Conservation (phyloP, 2,113 vertebrate genomes). For the Lepus europaeus region DNA sequence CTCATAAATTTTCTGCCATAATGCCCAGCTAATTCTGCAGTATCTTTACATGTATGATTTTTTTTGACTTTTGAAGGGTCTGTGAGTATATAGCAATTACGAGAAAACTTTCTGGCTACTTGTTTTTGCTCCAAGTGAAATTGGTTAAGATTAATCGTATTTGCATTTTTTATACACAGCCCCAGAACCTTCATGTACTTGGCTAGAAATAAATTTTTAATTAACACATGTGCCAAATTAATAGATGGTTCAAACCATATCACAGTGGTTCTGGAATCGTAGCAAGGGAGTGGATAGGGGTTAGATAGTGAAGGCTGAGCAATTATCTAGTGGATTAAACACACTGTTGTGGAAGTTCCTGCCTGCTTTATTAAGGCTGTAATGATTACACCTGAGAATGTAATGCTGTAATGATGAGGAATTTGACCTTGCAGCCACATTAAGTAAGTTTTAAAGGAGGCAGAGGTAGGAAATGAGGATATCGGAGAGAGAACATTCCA, state of each 20-base stretch:
- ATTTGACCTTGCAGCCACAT: conserved; percentile 74
- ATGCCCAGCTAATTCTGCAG: conserved; percentile 37
- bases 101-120: background rate
- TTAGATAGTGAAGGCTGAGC: conserved; percentile 5
- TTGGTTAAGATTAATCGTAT: conserved; percentile 47
- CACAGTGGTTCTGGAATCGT: conserved; percentile 43
- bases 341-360: conserved; percentile 45
- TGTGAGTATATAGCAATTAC: background rate
- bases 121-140: conserved; percentile 55
- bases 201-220: conserved; percentile 68
- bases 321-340: conserved; percentile 66
- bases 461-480: conserved; percentile 72
- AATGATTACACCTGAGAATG: conserved; percentile 70
- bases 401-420: conserved; percentile 48
- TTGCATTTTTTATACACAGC: conserved; percentile 28
- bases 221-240: conserved; percentile 66
- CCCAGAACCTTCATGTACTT: conserved; percentile 40
- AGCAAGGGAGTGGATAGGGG: conserved; percentile 11
- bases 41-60: background rate
- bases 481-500: conserved; percentile 67
- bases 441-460: conserved; percentile 69
- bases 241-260: conserved; percentile 55
- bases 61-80: background rate
- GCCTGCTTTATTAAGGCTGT: conserved; percentile 63
- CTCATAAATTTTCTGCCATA: conserved; percentile 57